Evolutionary conservation across 2,797 vertebrate genomes (phyloP).

Genomic region (Gallinago stenura): DNA sequence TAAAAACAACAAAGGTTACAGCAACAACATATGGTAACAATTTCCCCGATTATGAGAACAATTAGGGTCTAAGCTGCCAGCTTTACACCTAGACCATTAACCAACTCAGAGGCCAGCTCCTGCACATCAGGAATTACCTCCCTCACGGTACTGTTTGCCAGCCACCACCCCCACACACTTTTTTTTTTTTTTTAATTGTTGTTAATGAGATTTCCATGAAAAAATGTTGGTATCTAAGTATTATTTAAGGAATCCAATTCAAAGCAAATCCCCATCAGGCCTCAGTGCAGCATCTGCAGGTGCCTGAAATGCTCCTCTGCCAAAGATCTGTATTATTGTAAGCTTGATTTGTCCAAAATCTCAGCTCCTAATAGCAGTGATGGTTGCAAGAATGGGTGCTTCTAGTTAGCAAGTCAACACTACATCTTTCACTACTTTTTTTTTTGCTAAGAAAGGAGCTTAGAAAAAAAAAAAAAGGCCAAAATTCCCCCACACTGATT

Average conservation of each 20-base stretch:
- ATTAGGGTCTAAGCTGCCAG: neutral
- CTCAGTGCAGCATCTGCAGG: neutral
- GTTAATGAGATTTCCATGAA: neutral
- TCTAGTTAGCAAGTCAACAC: neutral
- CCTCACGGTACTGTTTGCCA: fast-evolving
- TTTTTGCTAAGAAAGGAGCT: neutral
- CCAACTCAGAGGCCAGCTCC: neutral
- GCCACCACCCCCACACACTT: neutral
- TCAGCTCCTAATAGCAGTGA: neutral
- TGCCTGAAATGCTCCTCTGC: neutral
- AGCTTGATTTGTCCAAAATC: neutral
- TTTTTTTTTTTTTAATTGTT: neutral
- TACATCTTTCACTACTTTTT: too few relatives aligned
- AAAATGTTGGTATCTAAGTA: neutral
- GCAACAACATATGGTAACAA: conserved; percentile 16
- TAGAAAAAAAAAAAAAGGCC: neutral
- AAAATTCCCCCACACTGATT: neutral
- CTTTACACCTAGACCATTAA: conserved; percentile 4
- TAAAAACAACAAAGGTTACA: conserved; percentile 4
- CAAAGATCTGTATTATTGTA: neutral
- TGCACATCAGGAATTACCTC: neutral
- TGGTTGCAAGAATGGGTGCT: neutral
- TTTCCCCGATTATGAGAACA: neutral
- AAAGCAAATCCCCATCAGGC: neutral
- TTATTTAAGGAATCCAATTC: neutral